A percentile compares a stretch with the other conserved stretches of the same genome.
Conservation (phyloP, 1,140 invertebrate genomes). For the Drosophila dunni region DNA sequence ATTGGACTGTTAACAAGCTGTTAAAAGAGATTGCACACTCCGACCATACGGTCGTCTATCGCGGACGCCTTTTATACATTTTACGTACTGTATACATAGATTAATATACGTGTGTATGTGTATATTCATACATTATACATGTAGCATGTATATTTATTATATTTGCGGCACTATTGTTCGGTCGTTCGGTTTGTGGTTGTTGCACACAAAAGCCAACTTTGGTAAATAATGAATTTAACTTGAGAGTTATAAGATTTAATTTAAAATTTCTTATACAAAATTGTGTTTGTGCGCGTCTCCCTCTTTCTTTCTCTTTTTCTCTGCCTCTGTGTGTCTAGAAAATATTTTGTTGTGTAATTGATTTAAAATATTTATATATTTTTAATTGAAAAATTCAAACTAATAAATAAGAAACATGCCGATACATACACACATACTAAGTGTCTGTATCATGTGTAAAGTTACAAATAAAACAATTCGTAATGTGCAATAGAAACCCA, state of each 20-base stretch:
- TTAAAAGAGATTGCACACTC: conserved; percentile 42
- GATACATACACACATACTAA: not conserved
- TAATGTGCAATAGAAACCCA: not conserved
- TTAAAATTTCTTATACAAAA: conserved; percentile 42
- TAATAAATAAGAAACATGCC: not conserved
- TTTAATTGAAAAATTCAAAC: conserved; percentile 1
- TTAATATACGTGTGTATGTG: conserved; percentile 8
- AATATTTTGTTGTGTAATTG: conserved; percentile 44
- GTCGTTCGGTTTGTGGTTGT: conserved; percentile 37
- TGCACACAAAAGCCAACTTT: conserved; percentile 41
- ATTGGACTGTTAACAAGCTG: conserved; percentile 29
- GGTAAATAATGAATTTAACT: conserved; percentile 49
- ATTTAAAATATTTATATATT: conserved; percentile 14
- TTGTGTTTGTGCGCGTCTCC: not conserved
- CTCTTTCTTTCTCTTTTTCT: not conserved
- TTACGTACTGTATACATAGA: conserved; percentile 15
- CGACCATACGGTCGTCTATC: conserved; percentile 28
- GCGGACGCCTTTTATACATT: conserved; percentile 24
- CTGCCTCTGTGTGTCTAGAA: conserved; percentile 9
- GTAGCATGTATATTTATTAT: conserved; percentile 42
- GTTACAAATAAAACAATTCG: not conserved
- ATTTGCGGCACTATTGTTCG: conserved; percentile 57
- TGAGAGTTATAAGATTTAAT: conserved; percentile 30
- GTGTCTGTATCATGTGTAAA: not conserved
- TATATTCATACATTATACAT: conserved; percentile 42